These are phyloP conservation scores for Patiria pectinifera DNA, from an alignment of 53 echinoderm and acorn worm genomes.

Conservation along the genomic window DNA sequence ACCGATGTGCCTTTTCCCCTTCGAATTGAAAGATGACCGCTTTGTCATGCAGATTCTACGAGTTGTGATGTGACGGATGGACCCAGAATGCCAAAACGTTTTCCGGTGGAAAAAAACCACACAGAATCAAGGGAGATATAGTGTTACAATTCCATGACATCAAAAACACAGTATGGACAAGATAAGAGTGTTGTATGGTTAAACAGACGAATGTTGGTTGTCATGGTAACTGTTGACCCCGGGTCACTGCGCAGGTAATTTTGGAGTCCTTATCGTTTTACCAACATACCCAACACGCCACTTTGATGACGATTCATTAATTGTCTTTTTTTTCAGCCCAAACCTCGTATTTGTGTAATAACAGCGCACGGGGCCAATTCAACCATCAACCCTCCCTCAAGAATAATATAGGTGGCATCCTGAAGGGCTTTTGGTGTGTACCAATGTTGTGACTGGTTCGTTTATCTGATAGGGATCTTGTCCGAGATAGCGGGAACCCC, in stretches of 20 bases:
- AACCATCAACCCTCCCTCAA: background rate
- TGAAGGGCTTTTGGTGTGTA: slow-evolving; percentile 43
- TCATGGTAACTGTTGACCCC: slow-evolving; percentile 35
- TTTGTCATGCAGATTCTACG: background rate
- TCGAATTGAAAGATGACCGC: background rate
- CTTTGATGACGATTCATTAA: background rate
- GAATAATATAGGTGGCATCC: slow-evolving; percentile 6
- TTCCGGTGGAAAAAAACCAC: background rate
- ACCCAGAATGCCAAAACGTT: background rate
- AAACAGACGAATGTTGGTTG: slow-evolving; percentile 32
- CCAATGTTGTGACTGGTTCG: slow-evolving; percentile 61
- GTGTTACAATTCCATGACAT: slow-evolving; percentile 21
- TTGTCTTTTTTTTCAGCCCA: background rate
- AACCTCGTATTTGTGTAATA: background rate
- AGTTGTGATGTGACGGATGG: background rate
- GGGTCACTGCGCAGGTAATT: background rate
- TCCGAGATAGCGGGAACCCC: slow-evolving; percentile 49
- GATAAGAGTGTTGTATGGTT: slow-evolving; percentile 11
- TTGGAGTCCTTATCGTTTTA: no score
- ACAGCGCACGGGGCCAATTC: slow-evolving; percentile 2
- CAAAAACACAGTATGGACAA: slow-evolving; percentile 4
- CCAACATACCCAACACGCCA: no score
- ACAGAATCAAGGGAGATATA: background rate
- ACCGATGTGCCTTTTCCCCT: background rate
- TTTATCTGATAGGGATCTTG: slow-evolving; percentile 62